phyloP scores from a whole-genome alignment of 2,113 vertebrate genomes.

The Glaucidium brasilianum region DNA sequence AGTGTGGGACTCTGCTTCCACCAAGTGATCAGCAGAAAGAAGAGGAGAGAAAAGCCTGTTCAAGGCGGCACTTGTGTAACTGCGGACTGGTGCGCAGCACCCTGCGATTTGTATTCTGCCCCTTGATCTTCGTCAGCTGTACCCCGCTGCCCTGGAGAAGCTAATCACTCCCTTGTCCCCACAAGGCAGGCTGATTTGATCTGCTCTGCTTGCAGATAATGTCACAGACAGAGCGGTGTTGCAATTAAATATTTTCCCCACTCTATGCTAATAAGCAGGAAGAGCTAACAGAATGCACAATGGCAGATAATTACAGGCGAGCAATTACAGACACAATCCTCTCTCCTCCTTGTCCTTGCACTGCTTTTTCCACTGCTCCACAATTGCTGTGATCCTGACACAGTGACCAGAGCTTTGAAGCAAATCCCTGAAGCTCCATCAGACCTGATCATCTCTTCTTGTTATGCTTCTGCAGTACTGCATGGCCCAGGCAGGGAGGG shows the following conservation, averaged over 20 bases:
- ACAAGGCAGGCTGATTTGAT: background rate
- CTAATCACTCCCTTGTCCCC: background rate
- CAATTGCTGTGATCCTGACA: background rate
- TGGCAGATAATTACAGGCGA: background rate
- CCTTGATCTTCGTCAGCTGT: background rate
- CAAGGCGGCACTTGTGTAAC: accelerated
- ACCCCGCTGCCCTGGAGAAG: background rate
- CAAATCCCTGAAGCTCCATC: background rate
- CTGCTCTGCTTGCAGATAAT: background rate
- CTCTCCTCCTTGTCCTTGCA: background rate
- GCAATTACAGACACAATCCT: background rate
- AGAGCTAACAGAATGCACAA: background rate
- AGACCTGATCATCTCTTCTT: background rate
- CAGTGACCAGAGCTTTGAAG: background rate
- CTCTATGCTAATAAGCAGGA: background rate
- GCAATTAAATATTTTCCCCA: background rate
- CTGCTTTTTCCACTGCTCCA: background rate
- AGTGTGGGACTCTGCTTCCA: constrained; percentile 21
- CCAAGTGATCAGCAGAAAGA: background rate
- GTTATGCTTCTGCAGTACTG: background rate
- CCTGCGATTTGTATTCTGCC: background rate
- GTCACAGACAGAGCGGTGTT: background rate
- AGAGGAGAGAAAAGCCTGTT: background rate
- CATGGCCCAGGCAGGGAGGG: background rate
- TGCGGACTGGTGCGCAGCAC: background rate